These are phyloP conservation scores for Euleptes europaea DNA, from an alignment of 2,113 vertebrate genomes.

Conservation along the genomic window DNA sequence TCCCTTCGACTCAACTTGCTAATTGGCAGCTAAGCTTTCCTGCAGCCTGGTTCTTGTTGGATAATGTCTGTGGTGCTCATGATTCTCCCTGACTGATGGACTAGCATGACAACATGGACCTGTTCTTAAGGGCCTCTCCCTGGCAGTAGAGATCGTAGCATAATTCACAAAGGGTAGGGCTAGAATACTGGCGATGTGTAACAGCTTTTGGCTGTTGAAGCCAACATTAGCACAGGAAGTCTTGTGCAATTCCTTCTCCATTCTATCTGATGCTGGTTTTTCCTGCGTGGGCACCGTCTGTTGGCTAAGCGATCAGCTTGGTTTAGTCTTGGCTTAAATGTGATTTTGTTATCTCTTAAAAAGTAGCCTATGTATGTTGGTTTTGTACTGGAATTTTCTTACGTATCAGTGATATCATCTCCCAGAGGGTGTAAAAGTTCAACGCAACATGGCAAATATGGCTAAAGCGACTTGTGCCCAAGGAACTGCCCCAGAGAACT, in stretches of 20 bases:
- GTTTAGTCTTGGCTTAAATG: background rate
- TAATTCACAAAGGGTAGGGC: background rate
- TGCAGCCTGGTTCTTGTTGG: too few relatives aligned
- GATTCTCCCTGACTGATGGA: too few relatives aligned
- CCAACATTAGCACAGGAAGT: background rate
- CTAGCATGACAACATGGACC: too few relatives aligned
- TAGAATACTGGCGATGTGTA: background rate
- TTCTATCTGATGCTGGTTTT: background rate
- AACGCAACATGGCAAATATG: background rate
- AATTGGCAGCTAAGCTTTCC: too few relatives aligned
- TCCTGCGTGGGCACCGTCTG: background rate
- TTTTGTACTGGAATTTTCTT: background rate
- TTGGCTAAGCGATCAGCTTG: background rate
- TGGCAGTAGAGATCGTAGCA: background rate
- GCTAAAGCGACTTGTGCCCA: background rate
- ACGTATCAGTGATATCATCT: background rate
- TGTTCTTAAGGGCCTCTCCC: too few relatives aligned
- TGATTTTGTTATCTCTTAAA: background rate
- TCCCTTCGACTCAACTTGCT: too few relatives aligned
- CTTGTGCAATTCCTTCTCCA: background rate
- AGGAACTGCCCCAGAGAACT: background rate
- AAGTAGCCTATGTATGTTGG: background rate
- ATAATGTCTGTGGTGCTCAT: too few relatives aligned
- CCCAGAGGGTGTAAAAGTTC: background rate
- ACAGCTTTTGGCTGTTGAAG: background rate